Conservation (phyloP, 2,797 vertebrate genomes). For the Lophius americanus region DNA sequence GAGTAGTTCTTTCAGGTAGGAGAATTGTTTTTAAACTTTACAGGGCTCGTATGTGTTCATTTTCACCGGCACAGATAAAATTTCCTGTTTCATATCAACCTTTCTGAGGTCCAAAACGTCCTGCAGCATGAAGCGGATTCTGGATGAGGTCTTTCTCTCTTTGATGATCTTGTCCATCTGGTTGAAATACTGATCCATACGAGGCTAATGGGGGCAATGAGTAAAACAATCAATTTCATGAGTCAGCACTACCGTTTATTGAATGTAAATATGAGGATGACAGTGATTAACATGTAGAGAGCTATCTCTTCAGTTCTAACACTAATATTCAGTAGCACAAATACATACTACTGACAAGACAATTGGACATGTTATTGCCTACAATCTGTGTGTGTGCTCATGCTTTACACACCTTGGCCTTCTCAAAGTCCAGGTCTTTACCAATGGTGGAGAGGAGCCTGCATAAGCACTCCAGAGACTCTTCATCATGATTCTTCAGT, state of each 20-base stretch:
- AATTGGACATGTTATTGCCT: too few relatives aligned
- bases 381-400: not conserved
- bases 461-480: slow-evolving; percentile 97
- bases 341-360: too few relatives aligned
- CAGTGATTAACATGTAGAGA: not conserved
- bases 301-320: too few relatives aligned
- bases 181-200: slow-evolving; percentile 98
- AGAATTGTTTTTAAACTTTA: too few relatives aligned
- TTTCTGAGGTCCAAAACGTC: slow-evolving; percentile 93
- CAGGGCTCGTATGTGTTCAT: too few relatives aligned
- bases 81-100: slow-evolving; percentile 71
- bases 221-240: not conserved
- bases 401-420: slow-evolving; percentile 86
- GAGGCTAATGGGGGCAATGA: slow-evolving; percentile 80
- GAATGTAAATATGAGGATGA: not conserved
- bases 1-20: too few relatives aligned
- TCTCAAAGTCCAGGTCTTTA: slow-evolving; percentile 97
- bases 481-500: slow-evolving; percentile 97
- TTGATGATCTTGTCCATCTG: slow-evolving; percentile 99
- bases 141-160: slow-evolving; percentile 95
- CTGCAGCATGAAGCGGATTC: slow-evolving; percentile 98
- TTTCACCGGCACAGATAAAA: not conserved
- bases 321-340: too few relatives aligned
- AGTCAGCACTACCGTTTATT: not conserved
- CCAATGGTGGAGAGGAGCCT: slow-evolving; percentile 96